Conservation (phyloP, 2,888 invertebrate species). For the Sphecodes monilicornis region DNA sequence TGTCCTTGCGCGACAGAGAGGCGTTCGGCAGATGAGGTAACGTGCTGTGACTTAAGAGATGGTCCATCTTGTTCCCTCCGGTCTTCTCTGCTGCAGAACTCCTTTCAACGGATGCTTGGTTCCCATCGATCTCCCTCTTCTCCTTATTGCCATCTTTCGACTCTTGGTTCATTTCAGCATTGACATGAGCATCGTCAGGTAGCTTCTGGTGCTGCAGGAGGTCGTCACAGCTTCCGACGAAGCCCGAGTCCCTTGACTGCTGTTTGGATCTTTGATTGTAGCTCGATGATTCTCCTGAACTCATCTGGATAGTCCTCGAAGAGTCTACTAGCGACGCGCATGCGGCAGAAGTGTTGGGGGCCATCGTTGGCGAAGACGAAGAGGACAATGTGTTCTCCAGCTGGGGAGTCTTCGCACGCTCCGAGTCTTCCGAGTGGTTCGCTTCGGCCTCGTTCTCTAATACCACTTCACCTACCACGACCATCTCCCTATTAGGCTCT, state of each 20-base stretch:
- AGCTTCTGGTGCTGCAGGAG: conserved; percentile 88
- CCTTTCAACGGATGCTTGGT: conserved; percentile 40
- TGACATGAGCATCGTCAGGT: conserved; percentile 65
- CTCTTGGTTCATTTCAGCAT: conserved; percentile 60
- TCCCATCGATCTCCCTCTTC: conserved; percentile 41
- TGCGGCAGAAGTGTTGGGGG: conserved; percentile 26
- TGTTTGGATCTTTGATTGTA: conserved; percentile 88
- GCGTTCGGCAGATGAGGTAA: conserved; percentile 86
- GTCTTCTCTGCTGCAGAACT: conserved; percentile 34
- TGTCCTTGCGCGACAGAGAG: conserved; percentile 92
- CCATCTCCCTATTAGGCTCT: conserved; percentile 87
- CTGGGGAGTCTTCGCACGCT: conserved; percentile 89
- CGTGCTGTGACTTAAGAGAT: conserved; percentile 80
- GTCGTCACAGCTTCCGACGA: conserved; percentile 95
- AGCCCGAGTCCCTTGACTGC: conserved; percentile 94
- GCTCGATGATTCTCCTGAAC: conserved; percentile 70
- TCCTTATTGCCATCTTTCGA: conserved; percentile 58
- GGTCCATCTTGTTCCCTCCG: conserved; percentile 60
- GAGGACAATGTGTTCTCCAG: conserved; percentile 84
- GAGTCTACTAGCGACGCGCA: conserved; percentile 66
- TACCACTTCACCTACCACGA: conserved; percentile 85
- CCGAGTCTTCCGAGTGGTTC: conserved; percentile 85
- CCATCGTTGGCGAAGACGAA: conserved; percentile 55
- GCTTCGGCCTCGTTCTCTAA: conserved; percentile 87
- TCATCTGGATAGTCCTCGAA: conserved; percentile 64